Evolutionary conservation across 2,113 vertebrate species (phyloP).

Genomic region (Himantopus leucocephalus): DNA sequence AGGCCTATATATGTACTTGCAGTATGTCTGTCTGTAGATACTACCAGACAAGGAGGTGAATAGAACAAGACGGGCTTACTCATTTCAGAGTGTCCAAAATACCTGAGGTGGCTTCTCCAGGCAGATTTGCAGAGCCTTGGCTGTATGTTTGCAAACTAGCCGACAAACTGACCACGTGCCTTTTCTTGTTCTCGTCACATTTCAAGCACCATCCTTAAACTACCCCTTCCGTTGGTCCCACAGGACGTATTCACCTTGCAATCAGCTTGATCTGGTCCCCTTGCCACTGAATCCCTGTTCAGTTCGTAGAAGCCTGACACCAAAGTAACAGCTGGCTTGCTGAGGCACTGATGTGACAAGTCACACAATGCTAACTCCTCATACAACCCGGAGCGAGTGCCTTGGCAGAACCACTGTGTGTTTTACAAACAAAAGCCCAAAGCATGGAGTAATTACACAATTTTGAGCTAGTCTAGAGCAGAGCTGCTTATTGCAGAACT

Average conservation of each 20-base stretch:
- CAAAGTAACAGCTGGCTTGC: not conserved
- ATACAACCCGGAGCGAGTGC: not conserved
- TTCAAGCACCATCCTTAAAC: not conserved
- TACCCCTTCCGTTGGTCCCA: not conserved
- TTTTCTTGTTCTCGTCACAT: not conserved
- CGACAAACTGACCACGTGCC: rapidly evolving
- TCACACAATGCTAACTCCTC: not conserved
- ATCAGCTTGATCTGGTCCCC: not conserved
- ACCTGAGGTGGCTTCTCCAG: not conserved
- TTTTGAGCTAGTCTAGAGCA: not conserved
- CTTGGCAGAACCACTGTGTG: not conserved
- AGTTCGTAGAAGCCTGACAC: not conserved
- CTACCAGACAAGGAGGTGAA: not conserved
- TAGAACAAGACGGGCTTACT: not conserved
- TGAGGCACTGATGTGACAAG: not conserved
- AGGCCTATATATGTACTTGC: not conserved
- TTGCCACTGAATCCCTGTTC: not conserved
- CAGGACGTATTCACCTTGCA: not conserved
- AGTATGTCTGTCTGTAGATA: not conserved
- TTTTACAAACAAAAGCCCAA: not conserved
- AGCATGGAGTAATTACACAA: not conserved
- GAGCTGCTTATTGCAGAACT: not conserved
- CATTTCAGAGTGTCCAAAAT: not conserved
- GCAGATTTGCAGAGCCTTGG: not conserved
- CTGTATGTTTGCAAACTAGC: not conserved